Evolutionary conservation across 2,113 vertebrate genomes (phyloP).

Genomic region (Calcarius ornatus): DNA sequence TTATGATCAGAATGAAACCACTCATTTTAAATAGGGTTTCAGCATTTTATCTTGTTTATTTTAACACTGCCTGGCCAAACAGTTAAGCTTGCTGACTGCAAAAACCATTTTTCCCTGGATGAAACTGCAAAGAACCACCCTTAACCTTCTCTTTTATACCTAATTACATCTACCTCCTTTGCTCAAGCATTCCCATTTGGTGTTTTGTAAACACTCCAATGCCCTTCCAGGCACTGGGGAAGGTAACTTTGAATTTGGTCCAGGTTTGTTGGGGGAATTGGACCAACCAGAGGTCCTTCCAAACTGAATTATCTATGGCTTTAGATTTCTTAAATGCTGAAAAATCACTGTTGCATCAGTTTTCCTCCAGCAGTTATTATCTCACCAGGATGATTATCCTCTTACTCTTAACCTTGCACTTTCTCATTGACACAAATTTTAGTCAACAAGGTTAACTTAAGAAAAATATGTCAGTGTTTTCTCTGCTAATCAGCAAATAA

Average conservation of each 20-base stretch:
- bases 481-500: slow-evolving; percentile 55
- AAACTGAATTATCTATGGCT: background rate
- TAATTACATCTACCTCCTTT: background rate
- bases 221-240: background rate
- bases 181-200: background rate
- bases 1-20: background rate
- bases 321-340: background rate
- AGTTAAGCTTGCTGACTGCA: background rate
- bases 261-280: background rate
- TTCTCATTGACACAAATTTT: slow-evolving; percentile 31
- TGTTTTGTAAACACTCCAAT: background rate
- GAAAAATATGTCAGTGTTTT: slow-evolving; percentile 41
- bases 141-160: background rate
- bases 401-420: slow-evolving; percentile 47
- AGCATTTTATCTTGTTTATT: background rate
- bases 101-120: background rate
- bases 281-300: slow-evolving; percentile 21
- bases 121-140: background rate
- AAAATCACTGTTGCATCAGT: background rate
- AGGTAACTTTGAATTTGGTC: background rate
- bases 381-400: background rate
- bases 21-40: background rate
- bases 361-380: background rate
- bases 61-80: background rate
- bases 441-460: slow-evolving; percentile 49